phyloP scores from a whole-genome alignment of 2,797 vertebrate species.

The Sus cebifrons region DNA sequence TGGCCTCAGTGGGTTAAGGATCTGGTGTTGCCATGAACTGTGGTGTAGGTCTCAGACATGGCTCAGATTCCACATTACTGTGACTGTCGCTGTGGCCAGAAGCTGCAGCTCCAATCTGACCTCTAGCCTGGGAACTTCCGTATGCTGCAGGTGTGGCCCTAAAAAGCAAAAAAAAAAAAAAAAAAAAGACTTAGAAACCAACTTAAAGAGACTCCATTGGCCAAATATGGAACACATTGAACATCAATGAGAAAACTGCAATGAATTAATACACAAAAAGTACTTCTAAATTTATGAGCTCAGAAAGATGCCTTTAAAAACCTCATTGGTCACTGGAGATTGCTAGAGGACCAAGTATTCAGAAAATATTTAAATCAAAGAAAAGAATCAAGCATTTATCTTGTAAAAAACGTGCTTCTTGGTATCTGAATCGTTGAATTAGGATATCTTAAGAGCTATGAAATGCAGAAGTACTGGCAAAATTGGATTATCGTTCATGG shows the following conservation, averaged over 20 bases:
- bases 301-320: neutral
- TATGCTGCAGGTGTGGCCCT: too few species aligned
- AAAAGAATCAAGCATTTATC: constrained; percentile 34
- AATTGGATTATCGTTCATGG: neutral
- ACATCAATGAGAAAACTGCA: constrained; percentile 16
- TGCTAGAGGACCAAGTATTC: constrained; percentile 12
- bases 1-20: too few species aligned
- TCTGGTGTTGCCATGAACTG: too few species aligned
- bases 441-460: neutral
- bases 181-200: neutral
- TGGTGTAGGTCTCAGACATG: too few species aligned
- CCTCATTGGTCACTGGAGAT: neutral
- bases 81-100: too few species aligned
- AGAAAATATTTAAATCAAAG: constrained; percentile 13
- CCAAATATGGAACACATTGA: neutral
- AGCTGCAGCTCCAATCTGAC: too few species aligned
- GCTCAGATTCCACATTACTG: too few species aligned
- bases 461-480: neutral
- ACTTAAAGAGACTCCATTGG: neutral
- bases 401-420: constrained; percentile 17
- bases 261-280: neutral
- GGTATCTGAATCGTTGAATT: neutral
- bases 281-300: constrained; percentile 42
- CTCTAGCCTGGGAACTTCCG: too few species aligned
- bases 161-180: too few species aligned